phyloP scores from a whole-genome alignment of 2,888 invertebrate species.

The Drosophila neutralis region DNA sequence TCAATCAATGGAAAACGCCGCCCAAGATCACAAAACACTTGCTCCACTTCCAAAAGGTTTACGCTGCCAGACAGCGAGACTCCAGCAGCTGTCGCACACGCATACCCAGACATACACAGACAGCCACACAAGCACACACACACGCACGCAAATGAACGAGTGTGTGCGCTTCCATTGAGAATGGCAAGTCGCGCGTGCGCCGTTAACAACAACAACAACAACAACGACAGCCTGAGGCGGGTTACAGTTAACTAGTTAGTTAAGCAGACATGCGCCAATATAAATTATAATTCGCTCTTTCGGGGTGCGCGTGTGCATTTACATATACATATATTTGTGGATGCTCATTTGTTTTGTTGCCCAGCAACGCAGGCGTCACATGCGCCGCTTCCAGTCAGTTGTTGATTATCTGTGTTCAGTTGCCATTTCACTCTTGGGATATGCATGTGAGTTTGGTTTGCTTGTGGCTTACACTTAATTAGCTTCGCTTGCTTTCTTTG shows the following conservation, averaged over 20 bases:
- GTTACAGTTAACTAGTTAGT: constrained; percentile 58
- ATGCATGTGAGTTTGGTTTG: constrained; percentile 19
- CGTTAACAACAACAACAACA: constrained; percentile 17
- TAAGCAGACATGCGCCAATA: constrained; percentile 64
- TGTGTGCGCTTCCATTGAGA: constrained; percentile 28
- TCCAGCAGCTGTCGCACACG: constrained; percentile 46
- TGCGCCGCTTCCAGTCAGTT: constrained; percentile 60
- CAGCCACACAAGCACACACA: constrained; percentile 5
- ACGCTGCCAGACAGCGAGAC: constrained; percentile 71
- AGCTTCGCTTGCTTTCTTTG: constrained; percentile 18
- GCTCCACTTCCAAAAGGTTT: constrained; percentile 67
- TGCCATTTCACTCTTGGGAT: constrained; percentile 18
- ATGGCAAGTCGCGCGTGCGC: constrained; percentile 59
- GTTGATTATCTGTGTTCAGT: constrained; percentile 3
- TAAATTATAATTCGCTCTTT: constrained; percentile 33
- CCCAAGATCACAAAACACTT: constrained; percentile 54
- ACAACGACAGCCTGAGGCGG: constrained; percentile 12
- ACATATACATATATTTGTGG: constrained; percentile 13
- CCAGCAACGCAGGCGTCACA: constrained; percentile 55
- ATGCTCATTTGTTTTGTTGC: constrained; percentile 15
- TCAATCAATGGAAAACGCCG: constrained; percentile 16
- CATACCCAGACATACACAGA: constrained; percentile 5
- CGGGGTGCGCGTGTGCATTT: constrained; percentile 38
- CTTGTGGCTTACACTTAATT: constrained; percentile 40
- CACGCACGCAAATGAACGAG: background rate